phyloP scores from a whole-genome alignment of 2,888 invertebrate species.

The Patella ulyssiponensis region DNA sequence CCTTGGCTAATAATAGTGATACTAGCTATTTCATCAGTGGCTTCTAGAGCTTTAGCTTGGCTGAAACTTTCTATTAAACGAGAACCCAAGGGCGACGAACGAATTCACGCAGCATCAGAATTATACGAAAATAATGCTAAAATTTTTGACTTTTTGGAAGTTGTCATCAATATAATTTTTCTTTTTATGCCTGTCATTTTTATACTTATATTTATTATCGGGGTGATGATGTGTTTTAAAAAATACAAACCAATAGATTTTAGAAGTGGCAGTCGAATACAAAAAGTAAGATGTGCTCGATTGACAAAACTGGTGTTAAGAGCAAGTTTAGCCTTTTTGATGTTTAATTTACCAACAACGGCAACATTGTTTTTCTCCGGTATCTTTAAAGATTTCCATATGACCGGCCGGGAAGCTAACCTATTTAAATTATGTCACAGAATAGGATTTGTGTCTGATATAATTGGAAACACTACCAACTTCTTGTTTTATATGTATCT shows the following conservation, averaged over 20 bases:
- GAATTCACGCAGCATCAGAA: neutral
- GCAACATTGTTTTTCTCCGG: neutral
- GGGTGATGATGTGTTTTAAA: neutral
- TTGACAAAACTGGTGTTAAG: neutral
- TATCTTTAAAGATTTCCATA: neutral
- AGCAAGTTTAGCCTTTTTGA: constrained; percentile 4
- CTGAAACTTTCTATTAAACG: neutral
- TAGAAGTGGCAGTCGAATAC: neutral
- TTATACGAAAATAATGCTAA: neutral
- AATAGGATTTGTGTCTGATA: neutral
- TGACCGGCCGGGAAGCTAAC: neutral
- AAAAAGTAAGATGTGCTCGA: neutral
- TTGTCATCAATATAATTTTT: neutral
- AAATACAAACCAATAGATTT: neutral
- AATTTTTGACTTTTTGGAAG: neutral
- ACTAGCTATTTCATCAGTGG: neutral
- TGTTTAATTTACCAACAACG: neutral
- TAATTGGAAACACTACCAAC: neutral
- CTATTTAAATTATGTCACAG: neutral
- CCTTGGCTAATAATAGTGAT: neutral
- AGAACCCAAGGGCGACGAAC: neutral
- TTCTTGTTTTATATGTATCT: neutral
- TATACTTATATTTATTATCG: neutral
- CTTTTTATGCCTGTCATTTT: neutral
- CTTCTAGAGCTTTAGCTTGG: neutral